phyloP scores from a whole-genome alignment of 2,113 vertebrate species.

The Machaerirhynchus nigripectus region DNA sequence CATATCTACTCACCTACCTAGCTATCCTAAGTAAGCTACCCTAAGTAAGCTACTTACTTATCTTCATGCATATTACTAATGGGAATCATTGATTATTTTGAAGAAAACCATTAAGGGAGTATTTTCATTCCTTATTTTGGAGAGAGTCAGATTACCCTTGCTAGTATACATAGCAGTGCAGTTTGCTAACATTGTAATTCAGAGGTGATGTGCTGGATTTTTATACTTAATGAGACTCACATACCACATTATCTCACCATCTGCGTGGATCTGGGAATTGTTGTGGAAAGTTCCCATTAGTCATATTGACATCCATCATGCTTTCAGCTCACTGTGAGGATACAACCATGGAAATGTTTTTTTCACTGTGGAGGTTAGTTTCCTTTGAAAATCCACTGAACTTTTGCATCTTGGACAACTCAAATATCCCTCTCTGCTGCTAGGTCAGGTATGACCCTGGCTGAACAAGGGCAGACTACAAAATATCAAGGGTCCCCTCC shows the following conservation, averaged over 20 bases:
- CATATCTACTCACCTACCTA: neutral
- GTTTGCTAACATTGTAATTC: slow-evolving; percentile 29
- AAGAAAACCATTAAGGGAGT: neutral
- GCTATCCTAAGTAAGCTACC: too few species aligned
- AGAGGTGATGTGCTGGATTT: slow-evolving; percentile 32
- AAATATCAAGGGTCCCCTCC: neutral
- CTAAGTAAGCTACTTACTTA: neutral
- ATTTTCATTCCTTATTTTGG: neutral
- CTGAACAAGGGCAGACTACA: neutral
- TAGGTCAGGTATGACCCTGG: neutral
- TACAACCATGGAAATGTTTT: slow-evolving; percentile 15
- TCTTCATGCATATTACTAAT: neutral
- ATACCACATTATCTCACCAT: slow-evolving; percentile 45
- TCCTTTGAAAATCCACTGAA: slow-evolving; percentile 1
- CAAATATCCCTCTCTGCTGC: neutral
- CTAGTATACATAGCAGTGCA: neutral
- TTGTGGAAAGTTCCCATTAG: slow-evolving; percentile 35
- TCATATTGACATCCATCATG: slow-evolving; percentile 46
- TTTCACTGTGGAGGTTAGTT: slow-evolving; percentile 5
- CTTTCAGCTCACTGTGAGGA: slow-evolving; percentile 23
- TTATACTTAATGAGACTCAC: slow-evolving; percentile 50
- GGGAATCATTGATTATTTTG: neutral
- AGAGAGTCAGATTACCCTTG: neutral
- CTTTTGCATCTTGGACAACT: slow-evolving; percentile 1
- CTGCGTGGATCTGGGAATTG: slow-evolving; percentile 22